phyloP scores from a whole-genome alignment of 2,888 invertebrate species.

The Peribatodes rhomboidaria region DNA sequence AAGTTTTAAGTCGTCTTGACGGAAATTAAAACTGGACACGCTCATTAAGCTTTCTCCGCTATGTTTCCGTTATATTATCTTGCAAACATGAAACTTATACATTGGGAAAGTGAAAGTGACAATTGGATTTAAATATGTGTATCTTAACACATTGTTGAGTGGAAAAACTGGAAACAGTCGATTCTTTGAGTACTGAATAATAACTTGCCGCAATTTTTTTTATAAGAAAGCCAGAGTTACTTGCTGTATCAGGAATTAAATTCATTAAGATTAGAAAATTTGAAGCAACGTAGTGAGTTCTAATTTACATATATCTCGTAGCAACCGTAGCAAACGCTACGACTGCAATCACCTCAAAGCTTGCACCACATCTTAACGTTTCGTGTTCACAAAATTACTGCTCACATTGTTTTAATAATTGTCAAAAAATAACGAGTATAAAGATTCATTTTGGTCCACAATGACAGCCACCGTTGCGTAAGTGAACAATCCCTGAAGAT shows the following conservation, averaged over 20 bases:
- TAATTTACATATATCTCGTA: slow-evolving; percentile 5
- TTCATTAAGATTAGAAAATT: too few relatives aligned
- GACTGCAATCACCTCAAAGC: background rate
- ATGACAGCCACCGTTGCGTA: slow-evolving; percentile 45
- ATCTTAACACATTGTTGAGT: slow-evolving; percentile 19
- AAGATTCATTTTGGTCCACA: slow-evolving; percentile 24
- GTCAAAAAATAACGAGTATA: slow-evolving; percentile 3
- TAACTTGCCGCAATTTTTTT: background rate
- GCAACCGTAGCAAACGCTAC: slow-evolving; percentile 10
- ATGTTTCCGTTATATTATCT: slow-evolving; percentile 76
- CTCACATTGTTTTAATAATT: slow-evolving; percentile 23
- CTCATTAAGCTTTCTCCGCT: slow-evolving; percentile 79
- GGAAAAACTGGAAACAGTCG: slow-evolving; percentile 22
- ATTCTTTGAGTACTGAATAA: background rate
- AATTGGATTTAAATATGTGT: slow-evolving; percentile 53
- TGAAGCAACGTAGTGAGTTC: background rate
- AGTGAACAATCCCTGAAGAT: slow-evolving; percentile 59
- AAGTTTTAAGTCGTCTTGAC: slow-evolving; percentile 63
- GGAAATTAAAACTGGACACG: slow-evolving; percentile 76
- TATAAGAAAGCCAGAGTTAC: too few relatives aligned
- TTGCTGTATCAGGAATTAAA: too few relatives aligned
- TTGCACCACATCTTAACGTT: background rate
- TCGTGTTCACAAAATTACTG: slow-evolving; percentile 10
- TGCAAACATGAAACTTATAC: slow-evolving; percentile 69
- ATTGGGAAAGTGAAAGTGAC: slow-evolving; percentile 70